Percentiles rank a stretch among this genome's conserved stretches.
phyloP scores from a whole-genome alignment of 1,140 invertebrate species.

The Drosophila insularis region DNA sequence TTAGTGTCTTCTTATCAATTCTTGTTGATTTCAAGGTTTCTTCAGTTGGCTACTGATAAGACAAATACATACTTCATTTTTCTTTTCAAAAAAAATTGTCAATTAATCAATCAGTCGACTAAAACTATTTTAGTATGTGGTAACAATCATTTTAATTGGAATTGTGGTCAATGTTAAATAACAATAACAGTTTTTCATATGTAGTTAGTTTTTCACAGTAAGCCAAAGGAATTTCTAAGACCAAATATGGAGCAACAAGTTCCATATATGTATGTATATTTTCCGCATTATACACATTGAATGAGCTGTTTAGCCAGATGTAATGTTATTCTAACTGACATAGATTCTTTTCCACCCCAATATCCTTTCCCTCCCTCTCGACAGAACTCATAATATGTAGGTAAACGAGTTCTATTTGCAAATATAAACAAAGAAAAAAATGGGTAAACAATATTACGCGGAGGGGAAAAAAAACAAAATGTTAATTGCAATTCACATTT shows the following conservation, averaged over 20 bases:
- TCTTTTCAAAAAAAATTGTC: neutral
- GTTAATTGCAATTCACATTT: slow-evolving; percentile 9
- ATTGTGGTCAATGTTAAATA: neutral
- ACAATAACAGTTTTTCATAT: neutral
- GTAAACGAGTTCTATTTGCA: neutral
- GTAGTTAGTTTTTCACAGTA: neutral
- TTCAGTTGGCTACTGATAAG: neutral
- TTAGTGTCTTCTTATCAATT: neutral
- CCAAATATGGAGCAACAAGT: neutral
- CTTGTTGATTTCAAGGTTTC: neutral
- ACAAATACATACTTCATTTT: neutral
- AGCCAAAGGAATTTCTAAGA: neutral
- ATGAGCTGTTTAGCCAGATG: neutral
- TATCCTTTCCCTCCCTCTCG: neutral
- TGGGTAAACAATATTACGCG: slow-evolving; percentile 20
- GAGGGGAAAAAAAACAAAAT: slow-evolving; percentile 8
- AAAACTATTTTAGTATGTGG: too few species aligned
- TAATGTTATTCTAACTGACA: neutral
- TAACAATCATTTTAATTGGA: neutral
- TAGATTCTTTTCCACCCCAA: neutral
- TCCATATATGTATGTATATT: neutral
- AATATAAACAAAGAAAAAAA: neutral
- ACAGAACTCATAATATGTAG: neutral
- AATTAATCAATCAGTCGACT: neutral
- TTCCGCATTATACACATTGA: neutral